Evolutionary conservation across 1,140 invertebrate genomes (phyloP).

Genomic region (Druon quercuslanigerum): DNA sequence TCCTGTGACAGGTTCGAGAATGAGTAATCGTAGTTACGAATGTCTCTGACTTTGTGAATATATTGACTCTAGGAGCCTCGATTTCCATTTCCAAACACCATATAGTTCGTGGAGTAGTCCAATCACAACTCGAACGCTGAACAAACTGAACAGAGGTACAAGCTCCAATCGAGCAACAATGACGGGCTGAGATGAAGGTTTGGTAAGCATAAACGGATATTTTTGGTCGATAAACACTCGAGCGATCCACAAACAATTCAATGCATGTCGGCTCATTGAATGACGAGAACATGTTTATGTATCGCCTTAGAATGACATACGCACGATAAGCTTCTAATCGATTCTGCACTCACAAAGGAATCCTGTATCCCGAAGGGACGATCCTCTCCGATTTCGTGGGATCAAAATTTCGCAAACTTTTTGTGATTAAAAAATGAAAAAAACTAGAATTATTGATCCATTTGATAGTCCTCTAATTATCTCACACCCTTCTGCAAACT

Average conservation of each 20-base stretch:
- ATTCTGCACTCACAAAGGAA: neutral
- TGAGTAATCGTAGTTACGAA: neutral
- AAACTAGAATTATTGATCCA: no score
- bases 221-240: constrained; percentile 6
- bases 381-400: no score
- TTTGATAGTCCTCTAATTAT: no score
- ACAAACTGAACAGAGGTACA: neutral
- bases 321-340: neutral
- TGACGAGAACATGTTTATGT: neutral
- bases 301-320: neutral
- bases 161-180: neutral
- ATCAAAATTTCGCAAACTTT: no score
- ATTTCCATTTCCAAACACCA: constrained; percentile 13
- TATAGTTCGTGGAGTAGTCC: neutral
- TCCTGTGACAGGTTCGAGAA: neutral
- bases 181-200: constrained; percentile 11
- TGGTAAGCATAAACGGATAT: neutral
- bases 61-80: neutral
- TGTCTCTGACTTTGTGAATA: neutral
- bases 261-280: neutral
- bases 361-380: neutral
- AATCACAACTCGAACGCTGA: neutral
- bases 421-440: no score
- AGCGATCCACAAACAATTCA: neutral
- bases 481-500: no score